Evolutionary conservation across 2,888 invertebrate species (phyloP).

Genomic region (Oligia strigilis): DNA sequence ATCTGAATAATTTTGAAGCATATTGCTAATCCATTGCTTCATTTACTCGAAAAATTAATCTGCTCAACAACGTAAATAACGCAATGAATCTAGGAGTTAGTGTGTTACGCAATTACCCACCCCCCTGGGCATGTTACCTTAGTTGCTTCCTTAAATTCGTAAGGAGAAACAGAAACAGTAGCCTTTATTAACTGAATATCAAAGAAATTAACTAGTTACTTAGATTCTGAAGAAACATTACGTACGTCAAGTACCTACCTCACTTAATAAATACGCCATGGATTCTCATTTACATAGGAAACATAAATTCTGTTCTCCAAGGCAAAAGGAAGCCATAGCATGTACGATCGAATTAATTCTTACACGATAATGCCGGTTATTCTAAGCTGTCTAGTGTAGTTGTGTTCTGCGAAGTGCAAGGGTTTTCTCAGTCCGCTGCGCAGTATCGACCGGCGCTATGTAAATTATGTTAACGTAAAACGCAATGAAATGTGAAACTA

Average conservation of each 20-base stretch:
- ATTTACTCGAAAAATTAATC: background rate
- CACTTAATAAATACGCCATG: constrained; percentile 39
- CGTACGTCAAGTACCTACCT: constrained; percentile 10
- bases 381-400: constrained; percentile 33
- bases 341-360: constrained; percentile 55
- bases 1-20: background rate
- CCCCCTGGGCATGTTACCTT: background rate
- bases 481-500: constrained; percentile 56
- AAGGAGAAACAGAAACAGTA: background rate
- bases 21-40: background rate
- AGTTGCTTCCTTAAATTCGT: background rate
- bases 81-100: background rate
- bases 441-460: constrained; percentile 60
- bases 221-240: constrained; percentile 14
- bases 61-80: background rate
- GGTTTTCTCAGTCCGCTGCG: constrained; percentile 42
- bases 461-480: constrained; percentile 56
- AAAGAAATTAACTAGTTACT: background rate
- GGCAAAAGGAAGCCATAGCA: constrained; percentile 48
- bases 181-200: background rate
- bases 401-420: constrained; percentile 39
- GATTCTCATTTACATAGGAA: constrained; percentile 47
- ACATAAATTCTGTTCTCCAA: constrained; percentile 52
- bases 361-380: constrained; percentile 47
- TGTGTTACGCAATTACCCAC: background rate